A percentile compares a stretch with the other conserved stretches of the same genome.
These are phyloP conservation scores for Tetragnatha montana DNA, from an alignment of 2,888 invertebrate genomes.

Conservation along the genomic window DNA sequence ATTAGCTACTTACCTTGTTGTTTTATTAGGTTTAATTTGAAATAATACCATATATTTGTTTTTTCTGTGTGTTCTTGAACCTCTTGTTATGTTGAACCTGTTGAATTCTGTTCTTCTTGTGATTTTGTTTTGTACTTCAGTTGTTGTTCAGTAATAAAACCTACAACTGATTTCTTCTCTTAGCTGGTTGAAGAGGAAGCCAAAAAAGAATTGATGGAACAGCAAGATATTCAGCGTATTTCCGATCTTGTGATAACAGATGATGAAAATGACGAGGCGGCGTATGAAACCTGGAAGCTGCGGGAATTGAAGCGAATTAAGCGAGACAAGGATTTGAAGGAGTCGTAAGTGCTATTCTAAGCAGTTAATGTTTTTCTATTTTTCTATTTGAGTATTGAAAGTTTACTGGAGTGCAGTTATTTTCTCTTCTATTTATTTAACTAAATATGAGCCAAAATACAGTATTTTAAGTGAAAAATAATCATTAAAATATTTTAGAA, in stretches of 20 bases:
- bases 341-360: conserved; percentile 82
- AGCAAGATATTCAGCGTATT: conserved; percentile 83
- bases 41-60: not conserved
- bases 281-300: conserved; percentile 98
- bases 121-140: not conserved
- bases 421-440: too few species aligned
- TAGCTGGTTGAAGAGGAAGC: conserved; percentile 75
- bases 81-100: not conserved
- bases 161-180: not conserved
- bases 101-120: not conserved
- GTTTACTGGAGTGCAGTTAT: too few species aligned
- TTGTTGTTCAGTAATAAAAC: not conserved
- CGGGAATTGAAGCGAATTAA: conserved; percentile 97
- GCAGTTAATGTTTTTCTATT: too few species aligned
- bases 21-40: not conserved
- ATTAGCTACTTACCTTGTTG: not conserved
- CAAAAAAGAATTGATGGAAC: conserved; percentile 75
- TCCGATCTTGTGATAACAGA: conserved; percentile 92
- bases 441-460: too few species aligned
- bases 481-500: too few species aligned
- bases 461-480: too few species aligned
- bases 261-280: conserved; percentile 96
- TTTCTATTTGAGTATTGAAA: too few species aligned
- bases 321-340: conserved; percentile 95
- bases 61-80: too few species aligned